These are phyloP conservation scores for Germaria angustata DNA, from an alignment of 2,888 invertebrate genomes.

Conservation along the genomic window DNA sequence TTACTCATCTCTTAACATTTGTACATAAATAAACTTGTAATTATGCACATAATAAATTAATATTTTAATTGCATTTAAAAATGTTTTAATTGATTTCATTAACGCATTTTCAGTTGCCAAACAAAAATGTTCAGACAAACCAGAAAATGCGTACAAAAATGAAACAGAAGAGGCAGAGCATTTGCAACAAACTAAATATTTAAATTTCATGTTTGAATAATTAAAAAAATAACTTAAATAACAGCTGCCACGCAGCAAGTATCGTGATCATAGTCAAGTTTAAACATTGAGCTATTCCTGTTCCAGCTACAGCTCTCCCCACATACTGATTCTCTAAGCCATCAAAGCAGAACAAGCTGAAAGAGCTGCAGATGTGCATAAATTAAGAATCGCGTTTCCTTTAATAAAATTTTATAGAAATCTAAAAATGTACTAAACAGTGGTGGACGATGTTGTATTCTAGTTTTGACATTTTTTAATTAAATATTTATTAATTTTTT, in stretches of 20 bases:
- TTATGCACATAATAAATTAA: conserved; percentile 54
- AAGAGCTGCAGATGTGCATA: conserved; percentile 48
- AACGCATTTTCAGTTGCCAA: conserved; percentile 40
- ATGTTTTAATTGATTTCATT: conserved; percentile 55
- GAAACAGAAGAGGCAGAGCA: not conserved
- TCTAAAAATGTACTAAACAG: not conserved
- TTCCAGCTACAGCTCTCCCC: not conserved
- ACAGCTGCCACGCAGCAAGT: conserved; percentile 41
- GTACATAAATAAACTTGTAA: conserved; percentile 50
- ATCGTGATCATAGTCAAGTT: conserved; percentile 14
- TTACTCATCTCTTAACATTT: no score
- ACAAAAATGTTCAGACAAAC: conserved; percentile 23
- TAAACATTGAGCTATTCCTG: not conserved
- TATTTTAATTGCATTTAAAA: conserved; percentile 46
- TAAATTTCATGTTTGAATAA: conserved; percentile 48
- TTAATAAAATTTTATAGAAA: conserved; percentile 33
- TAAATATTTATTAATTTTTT: conserved; percentile 8
- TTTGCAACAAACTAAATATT: conserved; percentile 33
- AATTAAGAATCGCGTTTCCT: conserved; percentile 24
- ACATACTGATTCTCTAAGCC: conserved; percentile 41
- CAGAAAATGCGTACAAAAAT: conserved; percentile 1
- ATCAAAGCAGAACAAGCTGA: conserved; percentile 26
- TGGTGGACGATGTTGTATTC: not conserved
- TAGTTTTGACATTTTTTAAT: conserved; percentile 24
- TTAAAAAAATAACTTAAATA: conserved; percentile 51